A percentile compares a stretch with the other conserved stretches of the same genome.
Conservation (phyloP, 2,113 vertebrate species). For the Psettodes erumei region DNA sequence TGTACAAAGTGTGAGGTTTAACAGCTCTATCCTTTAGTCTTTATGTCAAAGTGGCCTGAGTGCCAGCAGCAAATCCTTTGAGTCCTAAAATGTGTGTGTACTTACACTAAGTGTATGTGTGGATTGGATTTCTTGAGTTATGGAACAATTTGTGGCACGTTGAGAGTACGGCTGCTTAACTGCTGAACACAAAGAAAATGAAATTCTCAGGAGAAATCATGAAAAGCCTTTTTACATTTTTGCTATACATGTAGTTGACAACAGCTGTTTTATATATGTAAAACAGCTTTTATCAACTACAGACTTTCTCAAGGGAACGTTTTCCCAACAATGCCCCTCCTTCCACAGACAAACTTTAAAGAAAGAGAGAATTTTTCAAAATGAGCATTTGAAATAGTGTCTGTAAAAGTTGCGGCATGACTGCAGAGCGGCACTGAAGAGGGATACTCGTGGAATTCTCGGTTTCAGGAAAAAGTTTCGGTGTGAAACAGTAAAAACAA, state of each 20-base stretch:
- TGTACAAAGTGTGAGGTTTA: slow-evolving; percentile 16
- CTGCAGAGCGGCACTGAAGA: not conserved
- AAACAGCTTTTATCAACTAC: not conserved
- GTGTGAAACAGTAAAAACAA: not conserved
- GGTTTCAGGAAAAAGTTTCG: not conserved
- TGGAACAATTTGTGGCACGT: too few relatives aligned
- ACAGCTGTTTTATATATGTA: too few relatives aligned
- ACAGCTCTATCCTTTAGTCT: slow-evolving; percentile 38
- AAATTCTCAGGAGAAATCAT: too few relatives aligned
- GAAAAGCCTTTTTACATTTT: too few relatives aligned
- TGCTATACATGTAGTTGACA: too few relatives aligned
- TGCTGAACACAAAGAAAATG: not conserved
- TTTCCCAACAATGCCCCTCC: not conserved
- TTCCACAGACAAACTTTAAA: not conserved
- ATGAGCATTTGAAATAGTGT: not conserved
- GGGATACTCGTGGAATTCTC: too few relatives aligned
- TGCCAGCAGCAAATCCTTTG: not conserved
- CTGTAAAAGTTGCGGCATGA: not conserved
- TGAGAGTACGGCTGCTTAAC: too few relatives aligned
- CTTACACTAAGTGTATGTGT: too few relatives aligned
- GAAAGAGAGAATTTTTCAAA: not conserved
- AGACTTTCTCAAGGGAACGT: not conserved
- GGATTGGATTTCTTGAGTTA: too few relatives aligned
- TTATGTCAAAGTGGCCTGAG: slow-evolving; percentile 10
- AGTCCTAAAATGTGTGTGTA: too few relatives aligned